Evolutionary conservation across 2,888 invertebrate genomes (phyloP).

Genomic region (Piscicola geometra): DNA sequence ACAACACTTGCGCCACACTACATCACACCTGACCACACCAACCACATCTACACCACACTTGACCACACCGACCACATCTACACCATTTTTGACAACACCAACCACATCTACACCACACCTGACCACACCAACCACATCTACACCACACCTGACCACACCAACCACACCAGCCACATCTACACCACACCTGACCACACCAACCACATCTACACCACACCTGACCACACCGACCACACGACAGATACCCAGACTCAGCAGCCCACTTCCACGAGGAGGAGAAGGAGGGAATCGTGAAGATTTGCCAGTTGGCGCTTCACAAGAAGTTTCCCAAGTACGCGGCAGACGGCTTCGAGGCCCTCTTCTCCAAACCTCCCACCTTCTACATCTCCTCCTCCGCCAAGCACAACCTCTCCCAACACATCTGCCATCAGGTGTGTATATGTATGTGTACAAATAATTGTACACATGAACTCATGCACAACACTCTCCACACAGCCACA

Average conservation of each 20-base stretch:
- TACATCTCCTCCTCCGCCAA: slow-evolving; percentile 57
- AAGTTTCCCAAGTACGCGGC: slow-evolving; percentile 75
- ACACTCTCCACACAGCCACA: no score
- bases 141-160: not conserved
- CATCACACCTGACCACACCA: not conserved
- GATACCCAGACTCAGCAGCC: slow-evolving; percentile 75
- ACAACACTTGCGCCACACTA: not conserved
- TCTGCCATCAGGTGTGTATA: slow-evolving; percentile 51
- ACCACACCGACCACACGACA: slow-evolving; percentile 50
- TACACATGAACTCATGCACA: no score
- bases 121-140: not conserved
- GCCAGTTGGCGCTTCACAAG: slow-evolving; percentile 72
- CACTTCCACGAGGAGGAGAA: slow-evolving; percentile 82
- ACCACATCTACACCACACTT: not conserved
- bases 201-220: not conserved
- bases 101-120: not conserved
- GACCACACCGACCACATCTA: not conserved
- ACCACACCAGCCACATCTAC: not conserved
- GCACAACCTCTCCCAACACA: slow-evolving; percentile 53
- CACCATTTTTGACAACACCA: no score
- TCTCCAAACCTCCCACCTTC: slow-evolving; percentile 72
- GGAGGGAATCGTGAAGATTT: slow-evolving; percentile 79
- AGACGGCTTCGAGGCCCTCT: slow-evolving; percentile 76
- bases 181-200: not conserved
- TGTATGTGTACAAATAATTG: no score